These are phyloP conservation scores for Caenorhabditis inopinata DNA, from an alignment of 1,140 invertebrate genomes.

Conservation along the genomic window DNA sequence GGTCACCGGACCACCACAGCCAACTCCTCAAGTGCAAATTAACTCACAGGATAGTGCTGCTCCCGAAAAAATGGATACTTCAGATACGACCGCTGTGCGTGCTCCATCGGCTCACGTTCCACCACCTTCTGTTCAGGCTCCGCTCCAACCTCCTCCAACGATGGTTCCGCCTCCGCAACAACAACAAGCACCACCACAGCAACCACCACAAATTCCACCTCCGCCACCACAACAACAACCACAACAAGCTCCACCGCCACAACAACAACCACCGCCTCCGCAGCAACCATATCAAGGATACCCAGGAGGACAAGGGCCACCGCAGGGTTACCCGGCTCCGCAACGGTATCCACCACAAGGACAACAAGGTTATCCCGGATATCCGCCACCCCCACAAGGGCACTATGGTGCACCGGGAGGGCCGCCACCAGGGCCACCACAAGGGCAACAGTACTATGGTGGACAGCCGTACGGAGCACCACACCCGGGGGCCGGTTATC, in stretches of 20 bases:
- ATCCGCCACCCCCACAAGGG: neutral
- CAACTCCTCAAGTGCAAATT: constrained; percentile 51
- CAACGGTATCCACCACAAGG: constrained; percentile 26
- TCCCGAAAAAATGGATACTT: constrained; percentile 42
- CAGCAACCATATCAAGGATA: constrained; percentile 48
- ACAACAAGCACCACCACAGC: constrained; percentile 23
- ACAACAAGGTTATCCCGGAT: too few relatives aligned
- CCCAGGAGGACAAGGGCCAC: constrained; percentile 36
- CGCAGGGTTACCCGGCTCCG: neutral
- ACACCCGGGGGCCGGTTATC: constrained; percentile 12
- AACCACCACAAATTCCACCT: constrained; percentile 23
- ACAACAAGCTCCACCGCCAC: too few relatives aligned
- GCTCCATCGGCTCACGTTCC: neutral
- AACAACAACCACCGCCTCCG: neutral
- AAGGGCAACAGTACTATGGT: constrained; percentile 37
- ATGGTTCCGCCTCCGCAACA: constrained; percentile 32
- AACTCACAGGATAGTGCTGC: constrained; percentile 28
- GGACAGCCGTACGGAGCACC: neutral
- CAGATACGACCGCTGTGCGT: neutral
- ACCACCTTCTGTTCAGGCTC: neutral
- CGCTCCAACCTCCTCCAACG: constrained; percentile 29
- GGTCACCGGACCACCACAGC: constrained; percentile 57
- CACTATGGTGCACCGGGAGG: constrained; percentile 1
- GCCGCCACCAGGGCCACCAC: constrained; percentile 22
- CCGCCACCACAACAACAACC: neutral